Base-by-base conservation (phyloP, 2,113 vertebrate species). In the Physeter macrocephalus region DNA sequence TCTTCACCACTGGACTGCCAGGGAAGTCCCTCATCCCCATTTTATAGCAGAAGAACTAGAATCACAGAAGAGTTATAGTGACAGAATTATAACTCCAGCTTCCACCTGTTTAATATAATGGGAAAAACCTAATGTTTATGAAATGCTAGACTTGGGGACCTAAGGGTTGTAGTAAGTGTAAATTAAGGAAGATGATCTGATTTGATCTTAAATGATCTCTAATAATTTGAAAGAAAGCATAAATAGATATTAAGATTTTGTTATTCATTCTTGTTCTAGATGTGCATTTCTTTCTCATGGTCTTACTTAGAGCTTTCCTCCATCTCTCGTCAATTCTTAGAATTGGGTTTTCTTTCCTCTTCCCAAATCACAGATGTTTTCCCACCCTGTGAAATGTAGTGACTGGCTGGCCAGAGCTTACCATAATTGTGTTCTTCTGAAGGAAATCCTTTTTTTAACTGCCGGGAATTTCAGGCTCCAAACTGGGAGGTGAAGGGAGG, bases 381-480 rank as follows among this genome's bases (percentile, higher is more conserved):
- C 77, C 94, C 97, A 67, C 89, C 97, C 97, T 97, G 94, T 97
- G 97, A 96, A 93, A 98, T 96, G 93, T 94, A 97, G 97, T 96
- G 97, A 92, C 97, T 97, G 97, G 95, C 97, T 98, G 96, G 97
- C 98, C 97, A 85, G 96, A 96, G 88, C 95, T 87, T 85, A 87
- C 81, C 43, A 77, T 93, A 95, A 97, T 96, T 96, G 93, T 97
- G 96, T 98, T 98, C 97, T 93, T 97, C 96, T 97, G 97, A 96
- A 98, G 98, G 98, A 98, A 99, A 98, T 98, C 98, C 98, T 98
- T 98, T 95, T 94, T 93, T 98, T 90, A 96, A 97, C 90, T 98
- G 98, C 98, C 98, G 98, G 97, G 96, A 97, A 98, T 97, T 98
- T 97, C 96, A 84, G 96, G 95, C 97, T 98, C 90, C 98, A 98